Base-by-base conservation (phyloP, 2,797 vertebrate species). In the Bradypodion pumilum region DNA sequence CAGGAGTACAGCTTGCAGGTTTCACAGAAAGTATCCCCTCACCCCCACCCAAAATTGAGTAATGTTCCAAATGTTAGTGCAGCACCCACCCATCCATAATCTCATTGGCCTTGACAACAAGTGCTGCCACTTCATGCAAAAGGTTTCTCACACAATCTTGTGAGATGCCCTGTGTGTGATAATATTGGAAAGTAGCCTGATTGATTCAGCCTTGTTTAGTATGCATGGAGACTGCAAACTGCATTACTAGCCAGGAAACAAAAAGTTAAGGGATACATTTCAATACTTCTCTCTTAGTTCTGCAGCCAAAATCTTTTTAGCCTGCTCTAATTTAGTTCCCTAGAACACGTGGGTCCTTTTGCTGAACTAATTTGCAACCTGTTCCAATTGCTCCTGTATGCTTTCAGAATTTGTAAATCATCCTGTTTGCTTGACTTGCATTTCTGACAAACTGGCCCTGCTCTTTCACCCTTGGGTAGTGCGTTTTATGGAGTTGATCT, bases 311-410 rank as follows among this genome's bases (percentile, higher is more conserved):
- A 0, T 79, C 40, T 66, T 68, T 74, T 76, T 86, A 49, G 37
- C 70, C 2, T 70, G 27, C 69, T 63, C n/a, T 16, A 16, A 7
- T 25, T 88, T 42, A 59, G 27, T 69, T 56, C 35, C 29, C 65
- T 77, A 27, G 65, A n/a, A 42, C 44, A n/a, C 5, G 32, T 59
- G 32, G 63, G 1, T 69, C 79, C 42, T 21, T 68, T 29, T 60
- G 88, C 87, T 60, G 12, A 74, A 72, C 74, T 92, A 25, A 91
- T 91, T 85, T 87, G 80, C 78, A 92, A 86, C 77, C 89, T 65
- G 0, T 9, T 82, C 85, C 86, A 88, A 74, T 40, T 84, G 83
- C 65, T 85, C 70, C 81, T 77, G 83, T 73, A 68, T 70, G 80
- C 27, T 78, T 85, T 89, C 74, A 44, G 65, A 83, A 68, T 78